Percentiles rank a stretch among this genome's conserved stretches.
Evolutionary conservation across 2,113 vertebrate species (phyloP).

Genomic region (Mastomys coucha): DNA sequence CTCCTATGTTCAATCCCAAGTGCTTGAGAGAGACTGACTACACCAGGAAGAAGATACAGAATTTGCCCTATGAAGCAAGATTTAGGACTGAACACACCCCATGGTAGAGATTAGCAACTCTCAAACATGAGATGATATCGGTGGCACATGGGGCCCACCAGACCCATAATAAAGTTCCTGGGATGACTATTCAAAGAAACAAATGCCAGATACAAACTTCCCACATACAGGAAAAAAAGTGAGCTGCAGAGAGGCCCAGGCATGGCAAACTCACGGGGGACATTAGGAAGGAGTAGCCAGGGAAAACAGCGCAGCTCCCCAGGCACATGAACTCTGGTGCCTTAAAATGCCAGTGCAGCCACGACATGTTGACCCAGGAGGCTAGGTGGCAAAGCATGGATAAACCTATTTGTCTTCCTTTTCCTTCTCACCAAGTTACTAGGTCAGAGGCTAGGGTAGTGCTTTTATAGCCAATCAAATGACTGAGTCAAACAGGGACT

Average conservation of each 20-base stretch:
- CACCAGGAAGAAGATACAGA: conserved; percentile 33
- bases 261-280: neutral
- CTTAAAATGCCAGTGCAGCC: neutral
- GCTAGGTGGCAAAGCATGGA: neutral
- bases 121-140: conserved; percentile 31
- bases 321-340: neutral
- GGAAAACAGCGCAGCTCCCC: conserved; percentile 20
- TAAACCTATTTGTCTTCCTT: conserved; percentile 57
- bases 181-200: neutral
- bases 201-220: neutral
- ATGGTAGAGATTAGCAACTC: neutral
- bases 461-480: conserved; percentile 55
- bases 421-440: conserved; percentile 53
- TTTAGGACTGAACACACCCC: conserved; percentile 3
- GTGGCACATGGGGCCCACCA: neutral
- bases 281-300: neutral
- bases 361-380: neutral
- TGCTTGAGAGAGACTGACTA: neutral
- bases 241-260: neutral
- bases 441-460: conserved; percentile 19
- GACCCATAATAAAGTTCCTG: neutral
- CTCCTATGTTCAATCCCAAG: neutral
- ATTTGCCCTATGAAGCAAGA: conserved; percentile 16
- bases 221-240: neutral
- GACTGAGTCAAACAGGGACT: neutral